A percentile compares a stretch with the other conserved stretches of the same genome.
Conservation (phyloP, 2,113 vertebrate genomes). For the Aegithalos caudatus region DNA sequence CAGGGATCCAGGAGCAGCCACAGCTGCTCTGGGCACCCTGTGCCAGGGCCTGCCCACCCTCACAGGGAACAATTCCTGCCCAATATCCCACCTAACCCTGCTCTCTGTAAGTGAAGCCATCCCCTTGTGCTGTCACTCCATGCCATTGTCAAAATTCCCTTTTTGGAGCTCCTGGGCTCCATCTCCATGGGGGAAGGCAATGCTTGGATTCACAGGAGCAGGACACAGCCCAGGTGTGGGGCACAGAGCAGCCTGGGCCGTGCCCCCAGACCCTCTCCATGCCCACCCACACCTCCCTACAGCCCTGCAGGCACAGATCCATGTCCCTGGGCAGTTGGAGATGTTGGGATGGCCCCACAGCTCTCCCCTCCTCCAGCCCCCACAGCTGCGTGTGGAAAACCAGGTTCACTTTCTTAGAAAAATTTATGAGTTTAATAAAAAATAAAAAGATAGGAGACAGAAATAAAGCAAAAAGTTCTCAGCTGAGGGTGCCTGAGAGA, state of each 20-base stretch:
- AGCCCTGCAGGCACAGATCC: not conserved
- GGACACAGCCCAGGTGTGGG: not conserved
- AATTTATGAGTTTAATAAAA: no score
- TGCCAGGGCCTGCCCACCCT: not conserved
- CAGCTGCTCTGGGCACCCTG: not conserved
- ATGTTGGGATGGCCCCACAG: rapidly evolving
- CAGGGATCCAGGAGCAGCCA: not conserved
- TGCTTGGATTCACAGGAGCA: rapidly evolving
- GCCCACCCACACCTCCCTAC: not conserved
- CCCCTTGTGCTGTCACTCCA: not conserved
- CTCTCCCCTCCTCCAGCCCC: not conserved
- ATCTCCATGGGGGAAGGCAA: rapidly evolving
- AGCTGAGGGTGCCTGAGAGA: no score
- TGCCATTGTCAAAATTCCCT: not conserved
- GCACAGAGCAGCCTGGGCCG: not conserved
- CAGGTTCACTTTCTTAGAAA: no score
- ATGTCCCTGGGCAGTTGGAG: rapidly evolving
- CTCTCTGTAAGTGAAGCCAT: not conserved
- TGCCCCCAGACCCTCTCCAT: not conserved
- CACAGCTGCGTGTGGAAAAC: not conserved
- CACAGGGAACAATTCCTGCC: rapidly evolving
- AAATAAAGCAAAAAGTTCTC: no score
- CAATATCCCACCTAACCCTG: not conserved
- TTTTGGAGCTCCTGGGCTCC: not conserved
- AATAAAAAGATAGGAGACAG: no score